These are phyloP conservation scores for Crocallis elinguaria DNA, from an alignment of 2,888 invertebrate species.

Conservation along the genomic window DNA sequence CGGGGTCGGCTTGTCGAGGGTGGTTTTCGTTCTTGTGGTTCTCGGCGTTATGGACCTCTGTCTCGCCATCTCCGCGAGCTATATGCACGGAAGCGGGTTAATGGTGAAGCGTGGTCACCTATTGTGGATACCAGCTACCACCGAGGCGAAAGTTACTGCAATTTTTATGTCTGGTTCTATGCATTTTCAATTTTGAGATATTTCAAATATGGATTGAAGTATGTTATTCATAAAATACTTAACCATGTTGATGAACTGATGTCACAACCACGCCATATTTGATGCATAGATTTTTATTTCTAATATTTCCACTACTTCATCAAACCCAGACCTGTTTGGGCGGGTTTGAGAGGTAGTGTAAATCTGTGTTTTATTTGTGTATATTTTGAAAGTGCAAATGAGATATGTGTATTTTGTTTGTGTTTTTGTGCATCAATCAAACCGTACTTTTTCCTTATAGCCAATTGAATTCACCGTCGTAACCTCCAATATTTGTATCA, in stretches of 20 bases:
- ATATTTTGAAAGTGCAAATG: conserved; percentile 11
- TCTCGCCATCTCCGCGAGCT: conserved; percentile 41
- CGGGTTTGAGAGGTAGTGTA: too few species aligned
- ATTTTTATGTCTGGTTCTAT: conserved; percentile 49
- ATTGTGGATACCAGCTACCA: conserved; percentile 6
- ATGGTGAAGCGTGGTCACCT: conserved; percentile 22
- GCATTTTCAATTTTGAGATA: conserved; percentile 26
- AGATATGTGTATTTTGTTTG: too few species aligned
- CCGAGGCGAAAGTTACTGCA: conserved; percentile 60
- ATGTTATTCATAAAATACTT: too few species aligned
- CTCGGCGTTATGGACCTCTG: conserved; percentile 41
- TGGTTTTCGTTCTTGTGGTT: conserved; percentile 36
- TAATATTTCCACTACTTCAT: too few species aligned
- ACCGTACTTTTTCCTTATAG: too few species aligned
- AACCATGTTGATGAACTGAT: not conserved
- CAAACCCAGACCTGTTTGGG: too few species aligned
- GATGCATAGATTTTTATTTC: not conserved
- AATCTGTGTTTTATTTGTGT: too few species aligned
- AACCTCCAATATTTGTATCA: too few species aligned
- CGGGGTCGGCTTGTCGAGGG: conserved; percentile 42
- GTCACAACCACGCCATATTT: not conserved
- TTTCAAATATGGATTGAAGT: too few species aligned
- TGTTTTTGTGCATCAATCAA: not conserved
- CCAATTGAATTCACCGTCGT: too few species aligned
- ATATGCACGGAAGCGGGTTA: conserved; percentile 30